A percentile compares a stretch with the other conserved stretches of the same genome.
These are phyloP conservation scores for Eumacrocentrus americanus DNA, from an alignment of 2,888 invertebrate species.

Conservation along the genomic window DNA sequence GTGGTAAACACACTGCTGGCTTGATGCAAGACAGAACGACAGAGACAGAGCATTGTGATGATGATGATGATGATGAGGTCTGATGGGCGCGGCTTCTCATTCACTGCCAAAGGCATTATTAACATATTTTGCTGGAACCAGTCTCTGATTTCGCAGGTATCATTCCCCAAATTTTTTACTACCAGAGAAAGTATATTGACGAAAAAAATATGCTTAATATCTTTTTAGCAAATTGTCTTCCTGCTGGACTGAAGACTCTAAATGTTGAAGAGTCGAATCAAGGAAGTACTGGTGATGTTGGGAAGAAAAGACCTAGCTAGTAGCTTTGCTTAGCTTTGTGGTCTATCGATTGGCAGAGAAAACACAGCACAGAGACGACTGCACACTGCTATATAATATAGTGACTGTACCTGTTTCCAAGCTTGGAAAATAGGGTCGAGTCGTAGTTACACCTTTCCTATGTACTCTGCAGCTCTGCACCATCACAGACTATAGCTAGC, in stretches of 20 bases:
- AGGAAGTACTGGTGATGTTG: no score
- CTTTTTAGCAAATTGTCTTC: no score
- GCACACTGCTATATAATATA: neutral
- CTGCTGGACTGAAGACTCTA: no score
- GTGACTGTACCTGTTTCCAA: conserved; percentile 9
- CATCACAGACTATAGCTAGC: neutral
- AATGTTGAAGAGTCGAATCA: no score
- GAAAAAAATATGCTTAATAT: no score
- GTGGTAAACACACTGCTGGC: conserved; percentile 18
- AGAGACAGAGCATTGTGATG: neutral
- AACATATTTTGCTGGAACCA: neutral
- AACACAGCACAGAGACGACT: neutral
- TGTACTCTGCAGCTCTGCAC: neutral
- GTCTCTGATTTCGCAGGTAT: no score
- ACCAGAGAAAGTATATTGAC: no score
- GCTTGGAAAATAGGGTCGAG: conserved; percentile 24
- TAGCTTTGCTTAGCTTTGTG: neutral
- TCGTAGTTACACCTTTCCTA: conserved; percentile 20
- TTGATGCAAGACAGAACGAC: conserved; percentile 6
- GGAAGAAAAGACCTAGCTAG: no score
- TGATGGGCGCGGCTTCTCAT: conserved; percentile 19
- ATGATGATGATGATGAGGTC: no score
- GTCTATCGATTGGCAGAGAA: neutral
- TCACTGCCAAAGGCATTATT: conserved; percentile 10
- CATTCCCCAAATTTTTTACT: no score